Evolutionary conservation across 2,113 vertebrate genomes (phyloP).

Genomic region (Neodon shergylaensis): DNA sequence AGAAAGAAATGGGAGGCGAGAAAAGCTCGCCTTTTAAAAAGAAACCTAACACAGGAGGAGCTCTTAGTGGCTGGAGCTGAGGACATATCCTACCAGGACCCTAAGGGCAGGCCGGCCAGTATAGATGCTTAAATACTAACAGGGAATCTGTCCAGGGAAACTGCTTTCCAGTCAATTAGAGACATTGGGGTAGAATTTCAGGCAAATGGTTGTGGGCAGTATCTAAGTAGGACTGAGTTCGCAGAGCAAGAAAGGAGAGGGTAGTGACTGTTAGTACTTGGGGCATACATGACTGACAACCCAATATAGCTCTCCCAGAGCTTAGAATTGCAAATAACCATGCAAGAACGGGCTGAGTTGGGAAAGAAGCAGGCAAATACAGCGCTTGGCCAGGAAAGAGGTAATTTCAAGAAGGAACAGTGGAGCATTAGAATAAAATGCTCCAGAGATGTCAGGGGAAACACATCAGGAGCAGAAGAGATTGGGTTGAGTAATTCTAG

Average conservation of each 20-base stretch:
- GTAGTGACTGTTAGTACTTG: not conserved
- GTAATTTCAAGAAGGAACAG: not conserved
- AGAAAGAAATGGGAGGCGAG: too few species aligned
- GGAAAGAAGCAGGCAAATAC: not conserved
- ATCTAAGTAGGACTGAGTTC: not conserved
- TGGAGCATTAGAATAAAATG: not conserved
- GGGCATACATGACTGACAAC: not conserved
- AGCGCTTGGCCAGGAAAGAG: not conserved
- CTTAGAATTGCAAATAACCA: not conserved
- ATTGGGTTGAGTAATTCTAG: not conserved
- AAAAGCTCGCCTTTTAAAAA: too few species aligned
- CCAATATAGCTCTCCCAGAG: not conserved
- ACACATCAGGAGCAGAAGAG: not conserved
- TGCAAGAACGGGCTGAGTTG: not conserved
- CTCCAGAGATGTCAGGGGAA: not conserved
- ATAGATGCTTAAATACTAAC: too few species aligned
- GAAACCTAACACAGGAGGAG: too few species aligned
- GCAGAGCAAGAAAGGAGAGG: not conserved
- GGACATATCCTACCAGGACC: too few species aligned
- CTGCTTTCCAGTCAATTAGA: not conserved
- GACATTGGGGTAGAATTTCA: not conserved
- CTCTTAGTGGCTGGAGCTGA: too few species aligned
- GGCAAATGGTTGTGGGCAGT: not conserved
- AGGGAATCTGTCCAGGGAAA: not conserved
- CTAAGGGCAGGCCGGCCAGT: too few species aligned